Conservation (phyloP, 2,113 vertebrate genomes). For the Nesogale talazaci region DNA sequence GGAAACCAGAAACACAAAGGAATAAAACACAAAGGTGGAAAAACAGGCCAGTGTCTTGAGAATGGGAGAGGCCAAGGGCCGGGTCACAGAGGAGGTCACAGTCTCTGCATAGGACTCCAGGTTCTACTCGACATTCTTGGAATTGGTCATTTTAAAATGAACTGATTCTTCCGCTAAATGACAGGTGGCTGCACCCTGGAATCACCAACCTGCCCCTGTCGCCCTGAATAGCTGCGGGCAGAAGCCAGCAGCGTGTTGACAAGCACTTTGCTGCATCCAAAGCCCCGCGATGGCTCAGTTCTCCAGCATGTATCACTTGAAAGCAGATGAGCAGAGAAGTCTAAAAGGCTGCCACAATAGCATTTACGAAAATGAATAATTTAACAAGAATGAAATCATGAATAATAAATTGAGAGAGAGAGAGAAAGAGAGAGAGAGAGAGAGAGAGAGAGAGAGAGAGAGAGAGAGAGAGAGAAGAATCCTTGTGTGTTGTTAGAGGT, state of each 20-base stretch:
- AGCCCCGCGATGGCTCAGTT: background rate
- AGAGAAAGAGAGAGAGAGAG: too few species aligned
- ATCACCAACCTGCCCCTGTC: too few species aligned
- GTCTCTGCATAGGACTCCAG: background rate
- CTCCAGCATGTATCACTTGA: slow-evolving; percentile 74
- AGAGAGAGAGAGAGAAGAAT: slow-evolving; percentile 75
- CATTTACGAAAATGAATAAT: slow-evolving; percentile 84
- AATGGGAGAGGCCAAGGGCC: background rate
- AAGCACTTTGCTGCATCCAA: slow-evolving; percentile 44
- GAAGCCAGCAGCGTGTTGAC: background rate
- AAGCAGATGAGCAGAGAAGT: slow-evolving; percentile 73
- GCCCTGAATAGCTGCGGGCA: background rate
- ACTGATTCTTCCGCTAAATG: background rate
- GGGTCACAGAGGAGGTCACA: background rate
- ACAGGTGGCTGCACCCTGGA: background rate
- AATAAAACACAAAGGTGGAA: background rate
- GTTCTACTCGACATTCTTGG: background rate
- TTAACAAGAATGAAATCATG: slow-evolving; percentile 85
- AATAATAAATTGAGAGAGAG: slow-evolving; percentile 85
- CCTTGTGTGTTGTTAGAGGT: slow-evolving; percentile 78
- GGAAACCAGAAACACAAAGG: background rate
- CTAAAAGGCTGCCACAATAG: slow-evolving; percentile 82
- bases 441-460: too few species aligned
- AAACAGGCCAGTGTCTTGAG: background rate
- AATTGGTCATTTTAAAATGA: background rate